These are phyloP conservation scores for Piscicola geometra DNA, from an alignment of 2,888 invertebrate species.

Conservation along the genomic window DNA sequence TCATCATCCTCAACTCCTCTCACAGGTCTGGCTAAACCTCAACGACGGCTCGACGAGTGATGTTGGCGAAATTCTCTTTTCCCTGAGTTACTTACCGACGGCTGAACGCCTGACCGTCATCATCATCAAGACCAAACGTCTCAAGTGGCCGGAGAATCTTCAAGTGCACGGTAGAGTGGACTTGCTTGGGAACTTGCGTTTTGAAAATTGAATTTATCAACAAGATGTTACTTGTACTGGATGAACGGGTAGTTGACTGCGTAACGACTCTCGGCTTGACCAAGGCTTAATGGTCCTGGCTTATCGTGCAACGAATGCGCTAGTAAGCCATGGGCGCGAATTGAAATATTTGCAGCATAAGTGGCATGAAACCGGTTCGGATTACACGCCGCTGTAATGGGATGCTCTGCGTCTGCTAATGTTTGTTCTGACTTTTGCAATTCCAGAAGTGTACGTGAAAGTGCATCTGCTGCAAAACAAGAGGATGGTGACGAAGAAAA, in stretches of 20 bases:
- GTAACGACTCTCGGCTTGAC: too few relatives aligned
- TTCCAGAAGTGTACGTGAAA: constrained; percentile 73
- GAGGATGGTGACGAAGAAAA: constrained; percentile 75
- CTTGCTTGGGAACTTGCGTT: not conserved
- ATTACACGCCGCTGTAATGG: too few relatives aligned
- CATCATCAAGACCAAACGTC: constrained; percentile 71
- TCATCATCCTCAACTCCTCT: constrained; percentile 62
- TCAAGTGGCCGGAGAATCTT: constrained; percentile 61
- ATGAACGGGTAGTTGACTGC: too few relatives aligned
- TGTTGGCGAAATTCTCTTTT: constrained; percentile 75
- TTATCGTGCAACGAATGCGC: too few relatives aligned
- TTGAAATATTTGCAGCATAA: too few relatives aligned
- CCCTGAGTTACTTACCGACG: constrained; percentile 74
- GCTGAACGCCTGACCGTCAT: constrained; percentile 74
- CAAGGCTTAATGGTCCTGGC: too few relatives aligned
- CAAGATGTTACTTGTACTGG: too few relatives aligned
- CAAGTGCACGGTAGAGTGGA: constrained; percentile 61
- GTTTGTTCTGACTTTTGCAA: too few relatives aligned
- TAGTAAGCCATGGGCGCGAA: too few relatives aligned
- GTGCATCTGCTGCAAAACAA: constrained; percentile 75
- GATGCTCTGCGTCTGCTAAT: too few relatives aligned
- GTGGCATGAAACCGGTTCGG: too few relatives aligned
- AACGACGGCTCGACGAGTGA: constrained; percentile 64
- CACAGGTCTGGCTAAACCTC: constrained; percentile 74
- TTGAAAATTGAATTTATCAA: too few relatives aligned